A percentile compares a stretch with the other conserved stretches of the same genome.
Evolutionary conservation across 23 tunicate genomes (phyloP).

Genomic region (Botrylloides violaceus): DNA sequence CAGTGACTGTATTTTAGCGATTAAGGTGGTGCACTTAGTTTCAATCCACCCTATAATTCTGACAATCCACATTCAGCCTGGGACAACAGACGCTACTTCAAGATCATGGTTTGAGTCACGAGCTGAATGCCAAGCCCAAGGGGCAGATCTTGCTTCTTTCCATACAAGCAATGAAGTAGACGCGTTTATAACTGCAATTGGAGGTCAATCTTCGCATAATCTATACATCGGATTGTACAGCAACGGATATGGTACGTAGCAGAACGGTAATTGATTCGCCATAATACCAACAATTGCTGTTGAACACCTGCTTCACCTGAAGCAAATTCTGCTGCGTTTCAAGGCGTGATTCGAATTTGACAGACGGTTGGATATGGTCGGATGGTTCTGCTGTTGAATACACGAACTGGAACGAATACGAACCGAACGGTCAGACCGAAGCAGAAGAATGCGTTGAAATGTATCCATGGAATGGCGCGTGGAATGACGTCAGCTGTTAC

Average conservation of each 20-base stretch:
- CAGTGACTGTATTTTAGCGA: too few relatives aligned
- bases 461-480: constrained; percentile 88
- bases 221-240: constrained; percentile 20
- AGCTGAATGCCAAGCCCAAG: constrained; percentile 7
- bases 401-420: constrained; percentile 61
- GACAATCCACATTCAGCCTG: constrained; percentile 10
- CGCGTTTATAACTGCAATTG: constrained; percentile 1
- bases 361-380: constrained; percentile 80
- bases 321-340: not conserved
- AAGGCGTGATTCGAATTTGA: not conserved
- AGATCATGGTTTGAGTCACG: constrained; percentile 27
- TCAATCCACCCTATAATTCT: too few relatives aligned
- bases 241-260: constrained; percentile 5
- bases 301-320: not conserved
- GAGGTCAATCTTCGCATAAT: constrained; percentile 10
- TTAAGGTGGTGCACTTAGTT: too few relatives aligned
- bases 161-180: constrained; percentile 3
- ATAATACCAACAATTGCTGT: not conserved
- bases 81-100: constrained; percentile 14
- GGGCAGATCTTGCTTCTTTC: constrained; percentile 15
- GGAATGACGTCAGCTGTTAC: constrained; percentile 80
- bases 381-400: constrained; percentile 57
- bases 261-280: too few relatives aligned
- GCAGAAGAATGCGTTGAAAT: constrained; percentile 85
- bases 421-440: constrained; percentile 63